Percentiles rank a stretch among this genome's conserved stretches.
Conservation (phyloP, 1,140 invertebrate species). For the Rhyacophila brunnea region DNA sequence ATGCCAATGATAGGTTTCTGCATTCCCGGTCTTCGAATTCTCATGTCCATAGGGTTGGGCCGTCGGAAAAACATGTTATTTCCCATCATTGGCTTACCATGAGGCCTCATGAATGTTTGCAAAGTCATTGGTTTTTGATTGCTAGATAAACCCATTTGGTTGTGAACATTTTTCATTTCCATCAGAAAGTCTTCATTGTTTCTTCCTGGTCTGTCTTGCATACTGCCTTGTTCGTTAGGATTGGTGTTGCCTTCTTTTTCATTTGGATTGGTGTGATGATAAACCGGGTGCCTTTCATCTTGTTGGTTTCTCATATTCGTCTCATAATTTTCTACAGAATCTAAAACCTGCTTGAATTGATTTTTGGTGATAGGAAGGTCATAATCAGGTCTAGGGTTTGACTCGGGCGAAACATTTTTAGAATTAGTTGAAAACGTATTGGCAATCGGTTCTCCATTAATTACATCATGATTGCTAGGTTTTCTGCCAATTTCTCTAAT, state of each 20-base stretch:
- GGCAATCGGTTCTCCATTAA: conserved; percentile 41
- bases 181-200: conserved; percentile 44
- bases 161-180: conserved; percentile 41
- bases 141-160: conserved; percentile 43
- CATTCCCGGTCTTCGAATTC: conserved; percentile 45
- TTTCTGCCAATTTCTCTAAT: conserved; percentile 27
- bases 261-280: conserved; percentile 39
- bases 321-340: conserved; percentile 48
- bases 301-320: conserved; percentile 39
- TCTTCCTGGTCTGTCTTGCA: conserved; percentile 15
- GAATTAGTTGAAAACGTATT: conserved; percentile 23
- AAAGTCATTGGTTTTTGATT: conserved; percentile 50
- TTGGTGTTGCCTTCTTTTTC: not conserved
- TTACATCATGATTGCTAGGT: conserved; percentile 25
- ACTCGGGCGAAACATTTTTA: conserved; percentile 27
- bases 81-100: conserved; percentile 40
- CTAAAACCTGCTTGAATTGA: conserved; percentile 49
- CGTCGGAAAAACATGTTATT: conserved; percentile 43
- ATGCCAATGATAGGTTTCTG: conserved; percentile 40
- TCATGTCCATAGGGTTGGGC: conserved; percentile 48
- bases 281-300: conserved; percentile 35
- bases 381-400: conserved; percentile 40
- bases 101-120: conserved; percentile 49
- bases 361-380: conserved; percentile 47
- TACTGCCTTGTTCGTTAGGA: too few species aligned